These are phyloP conservation scores for Apteryx owenii DNA, from an alignment of 2,113 vertebrate species.

Conservation along the genomic window DNA sequence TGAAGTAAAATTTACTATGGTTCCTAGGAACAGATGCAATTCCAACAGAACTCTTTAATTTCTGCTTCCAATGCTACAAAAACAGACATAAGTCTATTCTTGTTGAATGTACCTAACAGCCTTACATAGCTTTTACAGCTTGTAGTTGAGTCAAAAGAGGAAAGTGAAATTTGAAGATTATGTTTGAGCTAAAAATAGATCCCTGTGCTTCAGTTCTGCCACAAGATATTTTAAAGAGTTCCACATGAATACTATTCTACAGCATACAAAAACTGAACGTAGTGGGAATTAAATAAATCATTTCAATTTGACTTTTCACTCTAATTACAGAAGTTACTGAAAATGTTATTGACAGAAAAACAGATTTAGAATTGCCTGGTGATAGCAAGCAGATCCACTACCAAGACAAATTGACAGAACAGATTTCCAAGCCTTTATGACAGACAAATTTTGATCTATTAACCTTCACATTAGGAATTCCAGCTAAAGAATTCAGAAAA, in stretches of 20 bases:
- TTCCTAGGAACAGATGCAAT: neutral
- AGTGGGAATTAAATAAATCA: slow-evolving; percentile 19
- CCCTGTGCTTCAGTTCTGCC: slow-evolving; percentile 28
- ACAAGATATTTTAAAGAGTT: slow-evolving; percentile 51
- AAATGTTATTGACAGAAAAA: neutral
- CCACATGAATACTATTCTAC: slow-evolving; percentile 13
- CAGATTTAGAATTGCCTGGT: neutral
- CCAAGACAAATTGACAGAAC: neutral
- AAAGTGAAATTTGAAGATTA: slow-evolving; percentile 29
- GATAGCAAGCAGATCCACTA: slow-evolving; percentile 19
- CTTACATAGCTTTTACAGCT: neutral
- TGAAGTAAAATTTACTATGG: neutral
- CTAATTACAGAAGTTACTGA: neutral
- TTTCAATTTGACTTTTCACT: slow-evolving; percentile 37
- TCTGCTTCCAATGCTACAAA: neutral
- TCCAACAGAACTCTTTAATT: neutral
- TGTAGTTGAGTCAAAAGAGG: neutral
- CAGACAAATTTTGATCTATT: slow-evolving; percentile 1
- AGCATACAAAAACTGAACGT: slow-evolving; percentile 28
- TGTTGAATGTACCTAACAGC: neutral
- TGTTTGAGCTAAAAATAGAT: slow-evolving; percentile 15
- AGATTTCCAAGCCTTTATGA: neutral
- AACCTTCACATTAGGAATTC: slow-evolving; percentile 17
- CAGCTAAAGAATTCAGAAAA: slow-evolving; percentile 37
- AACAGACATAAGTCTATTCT: neutral